Conservation (phyloP, 1,140 invertebrate species). For the Aradophagus sp. region DNA sequence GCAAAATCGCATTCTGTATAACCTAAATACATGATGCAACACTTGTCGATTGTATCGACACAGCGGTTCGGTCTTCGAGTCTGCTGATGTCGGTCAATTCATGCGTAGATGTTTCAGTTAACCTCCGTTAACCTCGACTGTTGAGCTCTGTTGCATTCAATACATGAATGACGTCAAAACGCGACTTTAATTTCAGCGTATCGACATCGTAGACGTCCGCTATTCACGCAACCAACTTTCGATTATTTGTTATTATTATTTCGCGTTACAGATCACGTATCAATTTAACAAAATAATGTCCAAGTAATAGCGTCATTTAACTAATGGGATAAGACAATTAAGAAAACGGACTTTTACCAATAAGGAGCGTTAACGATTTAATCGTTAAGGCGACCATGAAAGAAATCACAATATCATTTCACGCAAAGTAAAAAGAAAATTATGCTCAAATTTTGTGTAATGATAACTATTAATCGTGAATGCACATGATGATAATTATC, state of each 20-base stretch:
- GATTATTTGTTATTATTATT: constrained; percentile 41
- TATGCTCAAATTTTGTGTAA: too few relatives aligned
- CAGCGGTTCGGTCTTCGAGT: constrained; percentile 19
- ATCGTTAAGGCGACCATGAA: too few relatives aligned
- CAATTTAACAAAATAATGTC: too few relatives aligned
- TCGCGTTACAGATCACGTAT: too few relatives aligned
- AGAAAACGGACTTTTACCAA: too few relatives aligned
- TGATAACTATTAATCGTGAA: too few relatives aligned
- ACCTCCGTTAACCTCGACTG: constrained; percentile 69
- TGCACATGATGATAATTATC: too few relatives aligned
- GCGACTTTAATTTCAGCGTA: constrained; percentile 57
- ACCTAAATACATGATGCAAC: constrained; percentile 59
- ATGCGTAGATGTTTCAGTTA: constrained; percentile 65
- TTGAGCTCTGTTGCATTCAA: constrained; percentile 63
- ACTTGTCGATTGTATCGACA: constrained; percentile 54
- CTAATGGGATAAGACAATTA: too few relatives aligned
- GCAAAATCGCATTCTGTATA: constrained; percentile 36
- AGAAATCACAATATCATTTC: too few relatives aligned
- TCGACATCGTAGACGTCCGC: constrained; percentile 41
- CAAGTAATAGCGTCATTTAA: too few relatives aligned
- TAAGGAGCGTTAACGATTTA: too few relatives aligned
- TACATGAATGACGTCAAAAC: constrained; percentile 67
- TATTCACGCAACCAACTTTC: constrained; percentile 25
- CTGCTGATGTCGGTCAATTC: constrained; percentile 50
- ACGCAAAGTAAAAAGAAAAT: too few relatives aligned